These are phyloP conservation scores for Melanostoma scalare DNA, from an alignment of 2,888 invertebrate species.

Conservation along the genomic window DNA sequence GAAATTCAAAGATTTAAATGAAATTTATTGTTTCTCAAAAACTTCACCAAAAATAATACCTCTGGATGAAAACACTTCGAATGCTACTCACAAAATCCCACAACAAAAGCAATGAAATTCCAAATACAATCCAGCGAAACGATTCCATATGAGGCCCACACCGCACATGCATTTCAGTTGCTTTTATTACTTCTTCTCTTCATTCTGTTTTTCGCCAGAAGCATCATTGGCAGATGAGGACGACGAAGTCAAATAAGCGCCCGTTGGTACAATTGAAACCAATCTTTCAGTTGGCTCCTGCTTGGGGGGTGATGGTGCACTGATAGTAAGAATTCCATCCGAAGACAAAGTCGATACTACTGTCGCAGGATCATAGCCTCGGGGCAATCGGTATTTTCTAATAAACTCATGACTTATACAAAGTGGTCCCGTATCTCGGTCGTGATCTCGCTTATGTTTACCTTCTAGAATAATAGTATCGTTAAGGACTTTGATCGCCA, in stretches of 20 bases:
- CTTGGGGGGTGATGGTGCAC: constrained; percentile 79
- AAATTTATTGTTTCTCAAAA: constrained; percentile 31
- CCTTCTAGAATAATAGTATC: constrained; percentile 79
- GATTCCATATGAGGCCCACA: background rate
- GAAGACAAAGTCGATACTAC: constrained; percentile 79
- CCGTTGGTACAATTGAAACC: constrained; percentile 78
- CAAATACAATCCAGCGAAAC: constrained; percentile 15
- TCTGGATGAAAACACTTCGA: constrained; percentile 2
- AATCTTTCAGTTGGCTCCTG: constrained; percentile 79
- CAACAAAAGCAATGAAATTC: constrained; percentile 27
- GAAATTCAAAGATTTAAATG: constrained; percentile 14
- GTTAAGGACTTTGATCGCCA: constrained; percentile 78
- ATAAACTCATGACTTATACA: constrained; percentile 79
- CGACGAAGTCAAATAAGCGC: constrained; percentile 75
- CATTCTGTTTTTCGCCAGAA: constrained; percentile 1
- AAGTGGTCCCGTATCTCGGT: constrained; percentile 75
- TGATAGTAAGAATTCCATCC: constrained; percentile 79
- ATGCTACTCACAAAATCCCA: background rate
- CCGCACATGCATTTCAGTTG: background rate
- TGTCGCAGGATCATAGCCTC: constrained; percentile 79
- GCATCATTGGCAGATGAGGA: constrained; percentile 20
- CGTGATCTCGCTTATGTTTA: constrained; percentile 77
- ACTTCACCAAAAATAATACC: constrained; percentile 11
- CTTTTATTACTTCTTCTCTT: constrained; percentile 23
- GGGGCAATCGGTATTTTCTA: constrained; percentile 79